Percentiles rank a stretch among this genome's conserved stretches.
These are phyloP conservation scores for Mixornis gularis DNA, from an alignment of 2,113 vertebrate species.

Conservation along the genomic window DNA sequence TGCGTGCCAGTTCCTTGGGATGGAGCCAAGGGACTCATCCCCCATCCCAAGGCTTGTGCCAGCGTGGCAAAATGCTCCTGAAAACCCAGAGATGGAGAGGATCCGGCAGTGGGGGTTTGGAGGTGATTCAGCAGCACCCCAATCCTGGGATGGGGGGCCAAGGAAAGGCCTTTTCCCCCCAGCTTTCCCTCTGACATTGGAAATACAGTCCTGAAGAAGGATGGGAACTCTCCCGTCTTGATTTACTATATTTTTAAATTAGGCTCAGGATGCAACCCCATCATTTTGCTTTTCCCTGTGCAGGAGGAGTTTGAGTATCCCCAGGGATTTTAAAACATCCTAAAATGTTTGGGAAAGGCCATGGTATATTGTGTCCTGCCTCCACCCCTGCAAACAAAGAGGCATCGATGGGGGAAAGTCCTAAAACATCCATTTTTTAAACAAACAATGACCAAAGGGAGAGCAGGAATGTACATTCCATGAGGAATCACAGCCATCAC, in stretches of 20 bases:
- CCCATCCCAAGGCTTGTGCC: background rate
- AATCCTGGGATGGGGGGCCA: background rate
- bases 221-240: background rate
- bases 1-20: background rate
- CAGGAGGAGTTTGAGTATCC: background rate
- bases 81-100: background rate
- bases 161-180: background rate
- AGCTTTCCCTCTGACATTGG: background rate
- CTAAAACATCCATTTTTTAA: background rate
- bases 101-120: fast-evolving
- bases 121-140: background rate
- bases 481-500: background rate
- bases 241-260: background rate
- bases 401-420: background rate
- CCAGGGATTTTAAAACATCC: background rate
- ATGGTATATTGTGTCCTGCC: background rate
- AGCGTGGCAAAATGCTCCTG: fast-evolving
- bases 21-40: background rate
- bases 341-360: background rate
- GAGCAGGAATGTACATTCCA: background rate
- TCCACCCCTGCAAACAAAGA: background rate
- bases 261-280: background rate
- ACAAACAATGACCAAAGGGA: background rate
- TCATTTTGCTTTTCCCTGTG: background rate
- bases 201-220: background rate